phyloP scores from a whole-genome alignment of 2,113 vertebrate species.

The Mastomys natalensis region DNA sequence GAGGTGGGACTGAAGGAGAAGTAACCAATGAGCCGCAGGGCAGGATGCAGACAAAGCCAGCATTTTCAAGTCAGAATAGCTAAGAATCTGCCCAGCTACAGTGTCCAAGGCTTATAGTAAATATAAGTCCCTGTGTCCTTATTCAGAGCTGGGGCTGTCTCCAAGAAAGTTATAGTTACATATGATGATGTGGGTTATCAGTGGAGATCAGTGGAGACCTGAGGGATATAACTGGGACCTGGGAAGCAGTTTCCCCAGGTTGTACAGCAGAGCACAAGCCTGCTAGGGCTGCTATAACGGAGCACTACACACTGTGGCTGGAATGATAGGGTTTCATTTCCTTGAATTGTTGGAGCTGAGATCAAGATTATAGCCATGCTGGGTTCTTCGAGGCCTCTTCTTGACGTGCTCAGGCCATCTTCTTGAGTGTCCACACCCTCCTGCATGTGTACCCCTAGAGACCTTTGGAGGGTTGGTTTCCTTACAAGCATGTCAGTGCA shows the following conservation, averaged over 20 bases:
- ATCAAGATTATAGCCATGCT: background rate
- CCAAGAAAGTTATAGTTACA: too few species aligned
- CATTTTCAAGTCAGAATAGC: too few species aligned
- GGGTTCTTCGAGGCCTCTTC: background rate
- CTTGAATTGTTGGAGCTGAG: background rate
- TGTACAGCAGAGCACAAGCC: background rate
- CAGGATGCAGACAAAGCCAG: too few species aligned
- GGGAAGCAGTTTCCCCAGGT: background rate
- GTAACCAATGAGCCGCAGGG: too few species aligned
- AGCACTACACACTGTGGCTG: background rate
- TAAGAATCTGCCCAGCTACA: too few species aligned
- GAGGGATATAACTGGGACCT: background rate
- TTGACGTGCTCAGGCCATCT: background rate
- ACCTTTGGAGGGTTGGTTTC: background rate
- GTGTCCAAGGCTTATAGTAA: too few species aligned
- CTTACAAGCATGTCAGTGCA: background rate
- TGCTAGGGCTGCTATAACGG: background rate
- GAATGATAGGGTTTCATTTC: background rate
- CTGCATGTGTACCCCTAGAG: accelerated
- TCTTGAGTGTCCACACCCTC: too few species aligned
- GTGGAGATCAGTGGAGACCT: background rate
- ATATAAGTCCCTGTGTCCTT: too few species aligned
- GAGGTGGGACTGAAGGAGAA: too few species aligned
- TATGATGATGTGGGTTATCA: background rate
- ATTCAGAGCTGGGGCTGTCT: too few species aligned